Percentiles rank a stretch among this genome's conserved stretches.
Evolutionary conservation across 2,888 invertebrate genomes (phyloP).

Genomic region (Syrphus vitripennis): DNA sequence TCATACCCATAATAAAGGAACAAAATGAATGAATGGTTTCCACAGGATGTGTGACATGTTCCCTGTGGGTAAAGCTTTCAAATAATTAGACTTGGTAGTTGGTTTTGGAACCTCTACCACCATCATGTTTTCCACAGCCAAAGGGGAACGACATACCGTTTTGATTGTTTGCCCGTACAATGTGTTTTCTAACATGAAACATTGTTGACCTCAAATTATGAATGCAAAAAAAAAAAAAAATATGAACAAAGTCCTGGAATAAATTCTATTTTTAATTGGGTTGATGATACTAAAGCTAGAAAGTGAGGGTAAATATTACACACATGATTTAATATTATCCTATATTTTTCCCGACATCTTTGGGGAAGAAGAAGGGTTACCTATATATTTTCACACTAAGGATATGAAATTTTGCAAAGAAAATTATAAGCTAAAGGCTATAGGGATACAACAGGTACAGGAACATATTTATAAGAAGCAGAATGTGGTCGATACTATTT

Average conservation of each 20-base stretch:
- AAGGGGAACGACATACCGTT: slow-evolving; percentile 10
- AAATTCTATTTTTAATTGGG: slow-evolving; percentile 44
- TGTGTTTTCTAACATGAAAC: background rate
- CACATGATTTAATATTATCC: background rate
- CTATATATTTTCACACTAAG: background rate
- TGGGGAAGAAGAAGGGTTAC: background rate
- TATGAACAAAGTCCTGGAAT: background rate
- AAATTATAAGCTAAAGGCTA: background rate
- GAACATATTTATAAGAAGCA: background rate
- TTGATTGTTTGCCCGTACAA: slow-evolving; percentile 29
- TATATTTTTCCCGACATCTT: background rate
- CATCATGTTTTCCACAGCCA: background rate
- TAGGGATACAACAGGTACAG: background rate
- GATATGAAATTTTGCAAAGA: background rate
- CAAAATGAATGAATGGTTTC: slow-evolving; percentile 50
- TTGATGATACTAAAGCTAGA: background rate
- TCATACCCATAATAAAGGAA: background rate
- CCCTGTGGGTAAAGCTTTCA: slow-evolving; percentile 47
- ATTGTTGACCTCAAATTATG: slow-evolving; percentile 32
- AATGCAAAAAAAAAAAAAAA: background rate
- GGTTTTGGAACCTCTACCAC: background rate
- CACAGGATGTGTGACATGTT: slow-evolving; percentile 55
- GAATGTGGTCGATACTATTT: background rate
- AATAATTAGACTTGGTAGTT: slow-evolving; percentile 44
- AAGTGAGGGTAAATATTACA: background rate